Conservation (phyloP, 2,113 vertebrate species). For the Hippolais icterina region DNA sequence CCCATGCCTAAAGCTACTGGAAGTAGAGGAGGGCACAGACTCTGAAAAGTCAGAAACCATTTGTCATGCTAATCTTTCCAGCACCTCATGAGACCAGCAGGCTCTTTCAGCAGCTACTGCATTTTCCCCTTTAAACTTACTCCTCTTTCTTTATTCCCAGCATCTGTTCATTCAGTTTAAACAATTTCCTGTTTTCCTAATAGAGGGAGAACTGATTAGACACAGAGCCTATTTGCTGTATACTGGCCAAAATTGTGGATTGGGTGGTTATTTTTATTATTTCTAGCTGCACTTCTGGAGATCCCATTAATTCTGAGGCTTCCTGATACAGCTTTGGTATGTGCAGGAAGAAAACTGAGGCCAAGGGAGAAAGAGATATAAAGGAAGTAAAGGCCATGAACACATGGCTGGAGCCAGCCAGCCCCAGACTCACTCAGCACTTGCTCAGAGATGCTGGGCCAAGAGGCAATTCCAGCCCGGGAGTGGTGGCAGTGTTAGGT, state of each 20-base stretch:
- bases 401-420: neutral
- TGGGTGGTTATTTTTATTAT: slow-evolving; percentile 43
- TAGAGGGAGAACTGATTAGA: slow-evolving; percentile 41
- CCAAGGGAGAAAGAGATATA: neutral
- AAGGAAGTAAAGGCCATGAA: neutral
- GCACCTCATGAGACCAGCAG: neutral
- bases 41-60: neutral
- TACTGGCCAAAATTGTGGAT: slow-evolving; percentile 7
- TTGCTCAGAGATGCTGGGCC: neutral
- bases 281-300: slow-evolving; percentile 48
- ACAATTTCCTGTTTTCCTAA: slow-evolving; percentile 58
- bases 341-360: slow-evolving; percentile 16
- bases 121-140: neutral
- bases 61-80: neutral
- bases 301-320: slow-evolving; percentile 26
- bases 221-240: slow-evolving; percentile 35
- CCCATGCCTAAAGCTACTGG: neutral
- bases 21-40: neutral
- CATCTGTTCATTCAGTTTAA: slow-evolving; percentile 56
- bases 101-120: neutral
- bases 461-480: neutral
- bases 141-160: slow-evolving; percentile 14
- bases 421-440: neutral
- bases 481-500: accelerated
- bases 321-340: neutral